Evolutionary conservation across 2,797 vertebrate genomes (phyloP).

Genomic region (Agapornis canus): DNA sequence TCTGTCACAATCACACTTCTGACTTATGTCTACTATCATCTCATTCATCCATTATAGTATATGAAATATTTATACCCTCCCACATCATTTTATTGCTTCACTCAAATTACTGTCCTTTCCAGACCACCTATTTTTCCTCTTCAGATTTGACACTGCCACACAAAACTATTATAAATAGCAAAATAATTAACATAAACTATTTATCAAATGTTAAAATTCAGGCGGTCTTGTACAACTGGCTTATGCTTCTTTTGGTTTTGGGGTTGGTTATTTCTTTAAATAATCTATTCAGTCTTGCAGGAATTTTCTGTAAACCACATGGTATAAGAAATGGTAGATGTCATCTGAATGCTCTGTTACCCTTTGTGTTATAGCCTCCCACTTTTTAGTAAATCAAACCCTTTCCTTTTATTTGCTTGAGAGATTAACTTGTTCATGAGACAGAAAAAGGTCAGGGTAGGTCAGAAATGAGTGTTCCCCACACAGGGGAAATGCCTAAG

Average conservation of each 20-base stretch:
- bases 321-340: neutral
- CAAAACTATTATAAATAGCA: neutral
- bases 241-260: neutral
- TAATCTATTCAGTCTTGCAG: neutral
- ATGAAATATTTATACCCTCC: neutral
- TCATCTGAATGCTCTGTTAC: neutral
- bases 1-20: neutral
- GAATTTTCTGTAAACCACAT: neutral
- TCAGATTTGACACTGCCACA: neutral
- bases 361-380: neutral
- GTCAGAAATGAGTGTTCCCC: neutral
- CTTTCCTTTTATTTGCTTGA: neutral
- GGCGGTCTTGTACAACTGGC: neutral
- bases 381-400: neutral
- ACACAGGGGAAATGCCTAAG: neutral
- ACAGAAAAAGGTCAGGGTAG: neutral
- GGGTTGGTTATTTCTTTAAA: neutral
- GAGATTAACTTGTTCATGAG: neutral
- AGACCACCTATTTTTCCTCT: neutral
- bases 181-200: neutral
- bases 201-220: neutral
- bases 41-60: neutral
- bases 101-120: neutral
- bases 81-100: neutral
- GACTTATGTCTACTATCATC: neutral